phyloP scores from a whole-genome alignment of 2,113 vertebrate genomes.

The Anhinga rufa region DNA sequence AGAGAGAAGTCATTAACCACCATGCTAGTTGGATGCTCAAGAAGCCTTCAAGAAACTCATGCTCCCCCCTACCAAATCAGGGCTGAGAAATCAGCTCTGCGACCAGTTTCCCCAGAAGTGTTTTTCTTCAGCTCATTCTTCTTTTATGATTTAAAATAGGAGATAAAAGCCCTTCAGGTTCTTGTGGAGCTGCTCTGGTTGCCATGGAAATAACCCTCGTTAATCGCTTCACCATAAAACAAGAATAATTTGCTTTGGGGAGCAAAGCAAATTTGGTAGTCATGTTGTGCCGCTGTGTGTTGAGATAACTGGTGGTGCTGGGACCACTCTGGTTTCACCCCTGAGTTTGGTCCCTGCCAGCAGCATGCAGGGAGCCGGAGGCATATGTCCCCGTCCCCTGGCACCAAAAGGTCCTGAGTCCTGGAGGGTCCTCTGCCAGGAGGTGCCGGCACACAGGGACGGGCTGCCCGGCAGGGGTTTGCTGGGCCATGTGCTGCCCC shows the following conservation, averaged over 20 bases:
- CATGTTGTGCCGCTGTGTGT: background rate
- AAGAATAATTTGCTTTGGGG: background rate
- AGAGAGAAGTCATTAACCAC: background rate
- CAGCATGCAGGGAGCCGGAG: background rate
- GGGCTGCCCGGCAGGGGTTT: background rate
- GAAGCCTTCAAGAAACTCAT: background rate
- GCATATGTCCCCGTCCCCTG: background rate
- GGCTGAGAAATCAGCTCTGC: background rate
- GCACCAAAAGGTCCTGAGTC: background rate
- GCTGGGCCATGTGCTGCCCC: background rate
- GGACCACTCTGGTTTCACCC: background rate
- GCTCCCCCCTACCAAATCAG: background rate
- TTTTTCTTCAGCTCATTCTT: background rate
- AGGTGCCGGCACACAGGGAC: background rate
- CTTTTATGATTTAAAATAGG: conserved; percentile 17
- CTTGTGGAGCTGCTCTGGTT: background rate
- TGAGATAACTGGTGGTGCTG: background rate
- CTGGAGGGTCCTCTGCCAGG: background rate
- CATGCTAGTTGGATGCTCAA: background rate
- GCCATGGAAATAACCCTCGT: conserved; percentile 33
- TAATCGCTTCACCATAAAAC: background rate
- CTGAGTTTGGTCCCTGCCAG: background rate
- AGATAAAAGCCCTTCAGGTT: background rate
- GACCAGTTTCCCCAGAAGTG: background rate
- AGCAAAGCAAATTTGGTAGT: background rate